Evolutionary conservation across 2,888 invertebrate species (phyloP).

Genomic region (Machimus rusticus): DNA sequence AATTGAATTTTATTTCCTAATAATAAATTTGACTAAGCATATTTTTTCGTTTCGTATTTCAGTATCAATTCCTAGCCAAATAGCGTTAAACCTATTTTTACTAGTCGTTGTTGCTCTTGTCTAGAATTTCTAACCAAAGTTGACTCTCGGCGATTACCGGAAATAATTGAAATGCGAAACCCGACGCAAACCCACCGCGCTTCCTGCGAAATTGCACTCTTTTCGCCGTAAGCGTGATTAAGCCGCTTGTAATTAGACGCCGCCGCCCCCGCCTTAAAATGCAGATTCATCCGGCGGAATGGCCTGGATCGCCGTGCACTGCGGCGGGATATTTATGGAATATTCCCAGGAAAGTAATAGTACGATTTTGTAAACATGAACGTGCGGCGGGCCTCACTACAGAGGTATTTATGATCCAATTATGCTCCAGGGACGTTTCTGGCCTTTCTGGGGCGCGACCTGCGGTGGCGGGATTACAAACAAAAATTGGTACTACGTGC

Average conservation of each 20-base stretch:
- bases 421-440: background rate
- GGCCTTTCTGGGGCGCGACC: background rate
- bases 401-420: slow-evolving; percentile 10
- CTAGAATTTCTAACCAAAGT: background rate
- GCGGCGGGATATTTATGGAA: slow-evolving; percentile 6
- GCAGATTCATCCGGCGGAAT: background rate
- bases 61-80: background rate
- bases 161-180: background rate
- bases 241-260: background rate
- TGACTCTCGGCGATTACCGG: background rate
- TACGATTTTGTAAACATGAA: background rate
- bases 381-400: background rate
- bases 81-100: background rate
- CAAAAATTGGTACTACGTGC: background rate
- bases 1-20: background rate
- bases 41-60: background rate
- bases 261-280: background rate
- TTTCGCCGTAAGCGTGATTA: background rate
- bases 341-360: slow-evolving; percentile 22
- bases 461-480: background rate
- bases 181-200: background rate
- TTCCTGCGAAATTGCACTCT: background rate
- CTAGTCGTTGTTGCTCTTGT: background rate
- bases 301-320: background rate
- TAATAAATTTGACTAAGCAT: background rate